A percentile compares a stretch with the other conserved stretches of the same genome.
phyloP scores from a whole-genome alignment of 2,113 vertebrate genomes.

The Pseudorhombus dupliciocellatus region DNA sequence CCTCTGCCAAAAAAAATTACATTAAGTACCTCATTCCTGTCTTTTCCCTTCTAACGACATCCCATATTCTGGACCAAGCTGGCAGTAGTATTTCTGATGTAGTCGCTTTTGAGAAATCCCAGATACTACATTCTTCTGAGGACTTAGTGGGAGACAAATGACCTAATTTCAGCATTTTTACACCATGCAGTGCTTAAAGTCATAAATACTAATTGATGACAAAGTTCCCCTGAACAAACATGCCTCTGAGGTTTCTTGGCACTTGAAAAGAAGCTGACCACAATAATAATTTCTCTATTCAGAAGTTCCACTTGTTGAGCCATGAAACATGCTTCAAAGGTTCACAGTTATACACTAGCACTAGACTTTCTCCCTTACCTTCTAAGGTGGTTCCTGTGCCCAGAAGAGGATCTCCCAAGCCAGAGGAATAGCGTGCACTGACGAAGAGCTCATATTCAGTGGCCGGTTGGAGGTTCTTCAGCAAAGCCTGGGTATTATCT shows the following conservation, averaged over 20 bases:
- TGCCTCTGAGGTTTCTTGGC: not conserved
- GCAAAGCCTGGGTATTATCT: constrained; percentile 81
- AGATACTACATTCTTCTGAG: constrained; percentile 17
- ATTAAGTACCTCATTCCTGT: constrained; percentile 50
- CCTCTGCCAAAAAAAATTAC: constrained; percentile 45
- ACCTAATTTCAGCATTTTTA: not conserved
- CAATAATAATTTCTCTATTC: constrained; percentile 5
- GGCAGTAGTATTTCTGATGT: constrained; percentile 16
- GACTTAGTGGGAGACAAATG: not conserved
- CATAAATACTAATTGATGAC: not conserved
- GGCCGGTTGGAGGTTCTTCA: constrained; percentile 86
- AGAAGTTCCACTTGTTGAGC: constrained; percentile 7
- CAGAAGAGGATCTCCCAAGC: constrained; percentile 88
- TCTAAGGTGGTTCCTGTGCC: constrained; percentile 93
- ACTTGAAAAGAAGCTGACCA: constrained; percentile 11
- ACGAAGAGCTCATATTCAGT: constrained; percentile 92
- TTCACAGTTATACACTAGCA: constrained; percentile 9
- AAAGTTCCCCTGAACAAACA: not conserved
- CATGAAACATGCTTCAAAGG: constrained; percentile 21
- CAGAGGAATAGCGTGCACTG: constrained; percentile 89
- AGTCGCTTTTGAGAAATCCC: constrained; percentile 12
- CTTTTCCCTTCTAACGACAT: constrained; percentile 27
- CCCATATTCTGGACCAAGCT: constrained; percentile 31
- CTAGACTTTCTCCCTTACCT: constrained; percentile 82
- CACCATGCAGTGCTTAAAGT: not conserved